These are phyloP conservation scores for Pipra filicauda DNA, from an alignment of 2,113 vertebrate genomes.

Conservation along the genomic window DNA sequence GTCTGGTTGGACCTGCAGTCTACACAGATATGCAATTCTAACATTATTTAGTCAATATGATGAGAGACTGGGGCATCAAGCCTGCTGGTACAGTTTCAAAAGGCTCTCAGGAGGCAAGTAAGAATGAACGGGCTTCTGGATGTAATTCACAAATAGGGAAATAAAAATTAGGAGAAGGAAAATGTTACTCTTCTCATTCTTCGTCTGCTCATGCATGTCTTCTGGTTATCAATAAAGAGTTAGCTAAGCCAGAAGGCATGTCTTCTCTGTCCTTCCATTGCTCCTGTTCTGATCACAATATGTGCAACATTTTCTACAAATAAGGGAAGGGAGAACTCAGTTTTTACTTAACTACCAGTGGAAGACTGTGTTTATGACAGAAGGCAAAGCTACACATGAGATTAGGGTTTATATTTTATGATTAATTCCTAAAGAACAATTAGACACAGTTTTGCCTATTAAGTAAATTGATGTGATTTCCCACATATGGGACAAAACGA, in stretches of 20 bases:
- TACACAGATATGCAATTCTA: neutral
- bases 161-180: neutral
- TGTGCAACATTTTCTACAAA: neutral
- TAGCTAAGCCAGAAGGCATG: neutral
- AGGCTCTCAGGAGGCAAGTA: neutral
- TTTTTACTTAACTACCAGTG: neutral
- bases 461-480: neutral
- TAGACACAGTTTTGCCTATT: neutral
- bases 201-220: neutral
- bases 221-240: neutral
- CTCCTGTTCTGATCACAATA: neutral
- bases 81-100: neutral
- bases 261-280: neutral
- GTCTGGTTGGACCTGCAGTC: neutral
- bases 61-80: neutral
- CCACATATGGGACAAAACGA: neutral
- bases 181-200: neutral
- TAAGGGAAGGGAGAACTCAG: neutral
- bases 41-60: neutral
- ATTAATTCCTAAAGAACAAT: neutral
- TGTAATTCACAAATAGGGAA: neutral
- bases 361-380: neutral
- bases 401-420: neutral
- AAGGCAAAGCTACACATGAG: neutral
- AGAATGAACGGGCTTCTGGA: neutral